Percentiles rank a stretch among this genome's conserved stretches.
phyloP scores from a whole-genome alignment of 2,113 vertebrate genomes.

The Girardinichthys multiradiatus region DNA sequence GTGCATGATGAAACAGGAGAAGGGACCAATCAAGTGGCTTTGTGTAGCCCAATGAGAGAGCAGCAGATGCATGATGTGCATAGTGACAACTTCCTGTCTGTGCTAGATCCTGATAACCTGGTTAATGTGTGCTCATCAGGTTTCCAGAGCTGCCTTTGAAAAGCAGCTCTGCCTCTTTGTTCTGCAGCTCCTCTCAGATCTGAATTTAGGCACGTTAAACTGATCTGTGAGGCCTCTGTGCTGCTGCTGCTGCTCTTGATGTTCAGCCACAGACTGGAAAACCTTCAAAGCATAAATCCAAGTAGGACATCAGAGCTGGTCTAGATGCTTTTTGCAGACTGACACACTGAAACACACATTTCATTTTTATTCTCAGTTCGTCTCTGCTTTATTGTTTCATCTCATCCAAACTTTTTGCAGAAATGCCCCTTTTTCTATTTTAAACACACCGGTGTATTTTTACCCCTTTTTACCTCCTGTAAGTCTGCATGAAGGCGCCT shows the following conservation, averaged over 20 bases:
- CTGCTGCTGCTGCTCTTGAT: not conserved
- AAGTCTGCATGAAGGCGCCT: no score
- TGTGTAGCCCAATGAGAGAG: constrained; percentile 33
- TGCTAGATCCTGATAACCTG: constrained; percentile 19
- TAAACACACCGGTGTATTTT: no score
- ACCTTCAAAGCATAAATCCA: constrained; percentile 18
- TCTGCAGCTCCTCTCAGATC: constrained; percentile 1
- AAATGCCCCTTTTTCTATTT: not conserved
- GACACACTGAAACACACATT: not conserved
- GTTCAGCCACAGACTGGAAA: not conserved
- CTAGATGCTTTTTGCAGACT: not conserved
- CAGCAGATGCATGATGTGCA: not conserved
- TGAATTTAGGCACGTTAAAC: constrained; percentile 31
- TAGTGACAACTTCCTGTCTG: not conserved
- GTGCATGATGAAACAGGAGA: not conserved
- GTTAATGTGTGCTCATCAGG: constrained; percentile 40
- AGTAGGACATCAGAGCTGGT: constrained; percentile 11
- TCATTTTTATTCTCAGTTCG: no score
- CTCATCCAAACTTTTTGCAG: not conserved
- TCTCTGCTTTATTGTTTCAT: no score
- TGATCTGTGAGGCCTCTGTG: constrained; percentile 27
- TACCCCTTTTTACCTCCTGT: no score
- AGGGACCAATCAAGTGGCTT: constrained; percentile 24
- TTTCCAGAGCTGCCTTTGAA: constrained; percentile 14
- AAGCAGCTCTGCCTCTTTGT: not conserved